Evolutionary conservation across 2,888 invertebrate species (phyloP), one percentile per base, ranked within the genome.

Genomic region (Plebejus anna): DNA sequence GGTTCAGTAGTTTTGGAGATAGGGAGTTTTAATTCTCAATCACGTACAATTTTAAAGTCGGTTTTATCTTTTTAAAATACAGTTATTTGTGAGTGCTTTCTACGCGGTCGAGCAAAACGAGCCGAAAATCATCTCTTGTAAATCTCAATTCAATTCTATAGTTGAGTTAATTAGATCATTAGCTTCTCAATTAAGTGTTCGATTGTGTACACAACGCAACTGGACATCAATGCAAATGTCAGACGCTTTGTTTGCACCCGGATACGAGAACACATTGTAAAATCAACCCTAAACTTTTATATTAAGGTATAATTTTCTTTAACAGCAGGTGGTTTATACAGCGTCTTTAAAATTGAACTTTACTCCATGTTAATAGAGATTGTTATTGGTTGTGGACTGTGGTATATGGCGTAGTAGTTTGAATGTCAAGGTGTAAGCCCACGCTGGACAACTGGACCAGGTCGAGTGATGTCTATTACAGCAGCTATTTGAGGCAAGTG

Each of bases 371-470:
- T 0, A 0, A 47, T 57, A 80, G 66, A 75, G 75, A 77, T 42
- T 32, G 76, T 73, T 76, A 73, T 78, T 13, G 71, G 28, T 16
- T 77, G 76, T 79, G 79, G 36, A 79, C 77, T 85, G 32, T 32
- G 2, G 32, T 32, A 32, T 42, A 78, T 75, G 78, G 71, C 79
- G 77, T 77, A 79, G 78, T 51, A 77, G 51, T 73, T 70, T 87
- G 87, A 89, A 89, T 90, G 90, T 88, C 89, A 89, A 90, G 89
- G 85, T 85, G 86, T 82, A 76, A 82, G 76, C 82, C 83, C 81
- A 84, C 81, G 79, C 80, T 78, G 42, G 66, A 47, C 71, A 22
- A 42, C 38, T 42, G 71, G 71, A 7, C 16, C 71, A 42, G 70
- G 71, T 71, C 71, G 42, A 71, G 71, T n/a, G 71, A 71, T 42